Percentiles rank a stretch among this genome's conserved stretches.
These are phyloP conservation scores for Caranx ignobilis DNA, from an alignment of 2,113 vertebrate species.

Conservation along the genomic window DNA sequence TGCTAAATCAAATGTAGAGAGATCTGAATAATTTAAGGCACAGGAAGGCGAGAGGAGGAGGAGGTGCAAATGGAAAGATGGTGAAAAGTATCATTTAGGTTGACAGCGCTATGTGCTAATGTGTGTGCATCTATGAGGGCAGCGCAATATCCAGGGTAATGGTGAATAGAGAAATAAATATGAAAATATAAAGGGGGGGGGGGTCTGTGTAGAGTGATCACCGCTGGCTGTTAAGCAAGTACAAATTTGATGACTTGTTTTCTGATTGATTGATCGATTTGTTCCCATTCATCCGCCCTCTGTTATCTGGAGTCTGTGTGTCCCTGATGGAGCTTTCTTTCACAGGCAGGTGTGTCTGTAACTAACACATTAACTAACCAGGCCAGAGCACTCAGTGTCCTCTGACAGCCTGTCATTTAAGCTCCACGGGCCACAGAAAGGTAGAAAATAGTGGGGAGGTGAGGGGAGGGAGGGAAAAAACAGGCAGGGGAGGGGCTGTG, in stretches of 20 bases:
- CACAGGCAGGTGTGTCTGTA: slow-evolving; percentile 71
- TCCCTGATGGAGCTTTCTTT: slow-evolving; percentile 54
- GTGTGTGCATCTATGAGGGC: slow-evolving; percentile 78
- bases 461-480: slow-evolving; percentile 9
- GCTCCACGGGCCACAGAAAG: slow-evolving; percentile 50
- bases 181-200: slow-evolving; percentile 61
- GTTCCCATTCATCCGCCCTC: slow-evolving; percentile 42
- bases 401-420: slow-evolving; percentile 77
- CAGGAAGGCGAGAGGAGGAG: slow-evolving; percentile 80
- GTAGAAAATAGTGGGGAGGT: slow-evolving; percentile 31
- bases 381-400: slow-evolving; percentile 69
- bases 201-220: slow-evolving; percentile 42
- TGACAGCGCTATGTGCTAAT: slow-evolving; percentile 83
- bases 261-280: slow-evolving; percentile 61
- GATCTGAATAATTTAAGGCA: slow-evolving; percentile 88
- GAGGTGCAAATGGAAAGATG: slow-evolving; percentile 82
- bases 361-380: slow-evolving; percentile 70
- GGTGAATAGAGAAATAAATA: slow-evolving; percentile 71
- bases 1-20: slow-evolving; percentile 87
- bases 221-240: slow-evolving; percentile 62
- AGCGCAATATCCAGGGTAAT: slow-evolving; percentile 72
- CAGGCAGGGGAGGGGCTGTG: slow-evolving; percentile 8
- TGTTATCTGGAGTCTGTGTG: slow-evolving; percentile 26
- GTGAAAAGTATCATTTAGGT: slow-evolving; percentile 87
- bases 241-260: slow-evolving; percentile 65